Base-by-base conservation (phyloP, 2,888 invertebrate genomes). In the Hirudinaria manillensis region DNA sequence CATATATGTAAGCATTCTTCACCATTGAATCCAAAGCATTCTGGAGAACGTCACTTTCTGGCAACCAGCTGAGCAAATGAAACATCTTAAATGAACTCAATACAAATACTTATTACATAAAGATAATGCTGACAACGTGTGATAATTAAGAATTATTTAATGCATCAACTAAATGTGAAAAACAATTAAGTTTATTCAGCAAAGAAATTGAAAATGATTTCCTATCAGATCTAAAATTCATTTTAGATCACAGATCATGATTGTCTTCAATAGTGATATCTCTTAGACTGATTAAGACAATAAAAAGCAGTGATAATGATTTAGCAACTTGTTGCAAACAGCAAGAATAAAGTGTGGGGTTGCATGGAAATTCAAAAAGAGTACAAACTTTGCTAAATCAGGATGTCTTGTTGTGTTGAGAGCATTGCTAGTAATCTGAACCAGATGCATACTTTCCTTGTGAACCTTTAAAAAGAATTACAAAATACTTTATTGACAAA, bases 1-100 rank as follows among this genome's bases (percentile, higher is more conserved):
- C 95, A 84, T 95, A 94, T 36, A 91, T 89, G 84, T 96, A 96
- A 0, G 94, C 94, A 86, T 96, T 94, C 81, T 94, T 93, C 19
- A 96, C 89, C 78, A 94, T 90, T 27, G 93, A 92, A 85, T 94
- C 94, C 65, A 96, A 88, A 0, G 85, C 82, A 27, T 82, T 81
- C 61, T 83, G 82, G 76, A 94, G 91, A 72, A 91, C 90, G 82
- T 92, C 90, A 4, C 91, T 90, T 76, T 92, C 91, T 0, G 97
- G 96, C 74, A 97, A 87, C 82, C 93, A 89, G 72, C 84, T 93
- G 89, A 61, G 38, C n/a, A 34, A 6, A 34, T 68, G 32, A 68
- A 68, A 27, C 7, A 32, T 68, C 16, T 24, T 68, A 68, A 32
- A 68, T 32, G 34, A 36, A 27, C n/a, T 21, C 2, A 68, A 27